Conservation (phyloP, 2,888 invertebrate species). For the Phyllotreta cruciferae region DNA sequence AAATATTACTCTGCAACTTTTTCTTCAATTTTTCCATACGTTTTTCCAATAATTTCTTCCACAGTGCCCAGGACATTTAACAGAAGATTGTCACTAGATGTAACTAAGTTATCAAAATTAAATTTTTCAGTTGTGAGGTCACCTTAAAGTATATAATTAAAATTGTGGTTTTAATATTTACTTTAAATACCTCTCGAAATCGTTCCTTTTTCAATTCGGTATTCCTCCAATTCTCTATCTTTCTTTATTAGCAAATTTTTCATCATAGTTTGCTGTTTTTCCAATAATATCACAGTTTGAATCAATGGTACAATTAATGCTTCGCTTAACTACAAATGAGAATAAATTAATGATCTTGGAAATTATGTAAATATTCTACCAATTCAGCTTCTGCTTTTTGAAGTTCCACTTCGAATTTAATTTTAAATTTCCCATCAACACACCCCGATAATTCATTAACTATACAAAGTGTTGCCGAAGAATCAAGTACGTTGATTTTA, state of each 20-base stretch:
- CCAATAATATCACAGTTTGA: slow-evolving; percentile 61
- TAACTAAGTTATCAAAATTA: slow-evolving; percentile 41
- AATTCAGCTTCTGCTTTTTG: slow-evolving; percentile 34
- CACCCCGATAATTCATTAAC: slow-evolving; percentile 24
- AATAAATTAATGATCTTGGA: not conserved
- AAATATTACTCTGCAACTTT: slow-evolving; percentile 40
- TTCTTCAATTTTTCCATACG: slow-evolving; percentile 44
- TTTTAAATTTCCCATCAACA: slow-evolving; percentile 30
- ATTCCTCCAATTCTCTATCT: slow-evolving; percentile 65
- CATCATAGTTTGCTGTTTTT: slow-evolving; percentile 60
- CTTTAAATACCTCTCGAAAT: slow-evolving; percentile 60
- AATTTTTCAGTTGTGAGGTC: slow-evolving; percentile 52
- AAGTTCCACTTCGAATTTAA: slow-evolving; percentile 45
- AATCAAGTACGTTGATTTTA: slow-evolving; percentile 24
- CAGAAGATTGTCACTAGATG: slow-evolving; percentile 41
- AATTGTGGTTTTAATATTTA: not conserved
- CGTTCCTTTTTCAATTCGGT: slow-evolving; percentile 62
- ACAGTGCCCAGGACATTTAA: slow-evolving; percentile 46
- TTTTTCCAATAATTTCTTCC: slow-evolving; percentile 41
- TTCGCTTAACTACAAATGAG: slow-evolving; percentile 42
- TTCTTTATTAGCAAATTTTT: slow-evolving; percentile 61
- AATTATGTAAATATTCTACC: slow-evolving; percentile 32
- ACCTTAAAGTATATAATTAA: not conserved
- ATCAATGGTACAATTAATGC: slow-evolving; percentile 57
- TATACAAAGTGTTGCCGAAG: slow-evolving; percentile 36